Evolutionary conservation across 2,113 vertebrate genomes (phyloP).

Genomic region (Anthoscopus minutus): DNA sequence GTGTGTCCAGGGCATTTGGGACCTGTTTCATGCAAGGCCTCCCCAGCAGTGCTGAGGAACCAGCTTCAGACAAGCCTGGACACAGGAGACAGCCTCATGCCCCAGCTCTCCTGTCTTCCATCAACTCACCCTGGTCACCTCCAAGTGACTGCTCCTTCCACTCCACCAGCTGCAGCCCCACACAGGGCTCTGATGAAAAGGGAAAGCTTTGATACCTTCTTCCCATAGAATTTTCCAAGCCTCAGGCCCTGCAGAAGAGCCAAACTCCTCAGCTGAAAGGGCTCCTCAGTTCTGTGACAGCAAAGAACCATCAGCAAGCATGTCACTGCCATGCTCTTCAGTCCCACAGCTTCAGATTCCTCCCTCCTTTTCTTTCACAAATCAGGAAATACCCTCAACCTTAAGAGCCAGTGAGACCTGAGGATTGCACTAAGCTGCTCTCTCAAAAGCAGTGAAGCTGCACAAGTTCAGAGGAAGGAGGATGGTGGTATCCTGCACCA

Average conservation of each 20-base stretch:
- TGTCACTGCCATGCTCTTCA: neutral
- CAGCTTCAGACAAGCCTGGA: neutral
- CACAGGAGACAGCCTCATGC: neutral
- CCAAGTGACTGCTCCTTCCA: neutral
- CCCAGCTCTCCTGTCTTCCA: neutral
- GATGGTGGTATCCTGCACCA: neutral
- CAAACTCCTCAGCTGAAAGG: neutral
- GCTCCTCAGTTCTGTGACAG: neutral
- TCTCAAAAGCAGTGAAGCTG: neutral
- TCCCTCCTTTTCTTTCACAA: neutral
- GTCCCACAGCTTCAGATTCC: neutral
- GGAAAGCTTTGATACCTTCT: neutral
- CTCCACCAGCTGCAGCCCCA: neutral
- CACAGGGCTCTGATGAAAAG: neutral
- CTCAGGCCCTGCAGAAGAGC: neutral
- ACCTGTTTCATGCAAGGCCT: neutral
- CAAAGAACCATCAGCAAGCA: fast-evolving
- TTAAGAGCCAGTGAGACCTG: neutral
- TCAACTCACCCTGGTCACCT: neutral
- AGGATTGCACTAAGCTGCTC: neutral
- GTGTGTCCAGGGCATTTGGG: neutral
- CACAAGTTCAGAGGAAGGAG: neutral
- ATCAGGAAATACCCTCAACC: neutral
- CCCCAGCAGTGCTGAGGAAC: neutral
- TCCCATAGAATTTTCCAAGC: neutral